Conservation (phyloP, 2,888 invertebrate genomes). For the Heliconius ethilla region DNA sequence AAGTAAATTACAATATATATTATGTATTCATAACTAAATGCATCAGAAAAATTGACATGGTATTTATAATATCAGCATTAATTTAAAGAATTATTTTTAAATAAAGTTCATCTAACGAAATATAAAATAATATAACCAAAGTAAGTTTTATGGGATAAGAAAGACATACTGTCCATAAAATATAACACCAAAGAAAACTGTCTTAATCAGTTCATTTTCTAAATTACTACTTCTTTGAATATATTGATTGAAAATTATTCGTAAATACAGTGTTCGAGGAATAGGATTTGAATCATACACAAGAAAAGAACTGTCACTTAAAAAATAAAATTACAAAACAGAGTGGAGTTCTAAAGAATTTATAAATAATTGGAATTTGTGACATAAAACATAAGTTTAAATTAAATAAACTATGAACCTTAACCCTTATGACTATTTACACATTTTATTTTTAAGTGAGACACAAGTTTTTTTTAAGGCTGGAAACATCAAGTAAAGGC, state of each 20-base stretch:
- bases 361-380: not conserved
- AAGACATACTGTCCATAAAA: not conserved
- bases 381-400: not conserved
- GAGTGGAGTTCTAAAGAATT: conserved; percentile 3
- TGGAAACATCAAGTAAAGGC: not conserved
- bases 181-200: not conserved
- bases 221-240: not conserved
- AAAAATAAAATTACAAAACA: not conserved
- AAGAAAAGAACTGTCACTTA: not conserved
- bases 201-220: not conserved
- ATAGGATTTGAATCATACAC: too few species aligned
- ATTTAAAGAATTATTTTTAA: not conserved
- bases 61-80: not conserved
- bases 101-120: not conserved
- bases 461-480: not conserved
- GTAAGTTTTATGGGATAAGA: too few species aligned
- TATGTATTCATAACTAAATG: not conserved
- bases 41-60: not conserved
- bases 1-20: not conserved
- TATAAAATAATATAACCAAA: not conserved
- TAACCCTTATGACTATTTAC: conserved; percentile 15
- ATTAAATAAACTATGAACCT: not conserved
- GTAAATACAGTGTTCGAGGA: not conserved
- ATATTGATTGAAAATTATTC: not conserved
- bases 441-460: not conserved